A percentile compares a stretch with the other conserved stretches of the same genome.
Evolutionary conservation across 2,797 vertebrate species (phyloP).

Genomic region (Tenualosa ilisha): DNA sequence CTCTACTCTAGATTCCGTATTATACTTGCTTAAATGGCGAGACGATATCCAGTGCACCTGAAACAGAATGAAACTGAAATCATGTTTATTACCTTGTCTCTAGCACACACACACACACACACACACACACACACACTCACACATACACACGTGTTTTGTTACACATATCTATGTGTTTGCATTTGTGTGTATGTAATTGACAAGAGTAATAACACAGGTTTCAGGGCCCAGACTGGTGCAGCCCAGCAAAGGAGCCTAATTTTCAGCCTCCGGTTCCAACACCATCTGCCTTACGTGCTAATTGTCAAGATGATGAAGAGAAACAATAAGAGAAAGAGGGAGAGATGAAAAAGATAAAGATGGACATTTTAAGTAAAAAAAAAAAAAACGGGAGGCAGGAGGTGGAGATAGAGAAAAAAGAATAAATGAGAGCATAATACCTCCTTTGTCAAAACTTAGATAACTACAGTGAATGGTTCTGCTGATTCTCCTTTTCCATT

Average conservation of each 20-base stretch:
- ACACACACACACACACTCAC: conserved; percentile 3
- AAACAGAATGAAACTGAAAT: too few relatives aligned
- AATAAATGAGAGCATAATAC: neutral
- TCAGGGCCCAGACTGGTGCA: neutral
- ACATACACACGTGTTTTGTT: neutral
- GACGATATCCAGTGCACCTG: too few relatives aligned
- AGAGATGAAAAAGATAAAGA: neutral
- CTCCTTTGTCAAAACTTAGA: neutral
- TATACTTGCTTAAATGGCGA: too few relatives aligned
- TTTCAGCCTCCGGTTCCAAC: neutral
- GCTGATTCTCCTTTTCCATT: conserved; percentile 4
- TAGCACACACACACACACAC: neutral
- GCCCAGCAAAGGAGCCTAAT: neutral
- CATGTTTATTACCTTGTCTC: too few relatives aligned
- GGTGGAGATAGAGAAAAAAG: neutral
- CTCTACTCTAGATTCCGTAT: too few relatives aligned
- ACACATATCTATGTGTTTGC: too few relatives aligned
- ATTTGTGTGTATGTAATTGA: too few relatives aligned
- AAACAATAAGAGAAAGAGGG: neutral
- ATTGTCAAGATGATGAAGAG: neutral
- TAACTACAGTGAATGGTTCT: neutral
- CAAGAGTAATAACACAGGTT: neutral
- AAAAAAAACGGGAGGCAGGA: neutral
- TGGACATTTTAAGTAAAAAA: neutral
- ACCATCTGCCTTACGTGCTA: neutral